Base-by-base conservation (phyloP, 2,797 vertebrate genomes). In the Rhinichthys osculus region DNA sequence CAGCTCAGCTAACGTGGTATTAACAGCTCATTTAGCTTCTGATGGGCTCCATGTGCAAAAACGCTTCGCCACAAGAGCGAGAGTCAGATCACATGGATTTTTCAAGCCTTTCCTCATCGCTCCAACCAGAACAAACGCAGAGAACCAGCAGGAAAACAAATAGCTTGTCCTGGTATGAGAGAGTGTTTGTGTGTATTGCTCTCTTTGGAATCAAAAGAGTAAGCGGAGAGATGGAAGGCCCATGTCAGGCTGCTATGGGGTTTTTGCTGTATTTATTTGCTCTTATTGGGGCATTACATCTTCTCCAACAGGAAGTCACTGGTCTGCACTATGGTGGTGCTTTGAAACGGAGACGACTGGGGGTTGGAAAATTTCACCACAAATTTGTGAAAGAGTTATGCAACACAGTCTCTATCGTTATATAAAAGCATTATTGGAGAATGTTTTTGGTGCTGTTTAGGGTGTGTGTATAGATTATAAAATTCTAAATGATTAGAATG, bases 31-130 rank as follows among this genome's bases (percentile, higher is more conserved):
- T 92, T 92, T 90, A 73, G 88, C 90, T 90, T 92, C 90, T 95
- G 94, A 95, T 94, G 92, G 92, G 91, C 93, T 94, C 95, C 95
- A 95, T 93, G 90, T 95, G 94, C 93, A 93, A 92, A 44, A 78
- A 73, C 81, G 86, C 77, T 79, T 62, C 21, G 64, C 87, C 90
- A 88, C 90, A 92, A 94, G 93, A 91, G 91, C 89, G 90, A 91
- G 94, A 93, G 93, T 94, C 92, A 93, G 94, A 95, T 94, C 93
- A 90, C 90, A 93, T 91, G 92, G 90, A 92, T 92, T 90, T 92
- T 93, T 94, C 92, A 92, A 50, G 92, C 92, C 89, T 94, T 91
- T 57, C 62, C 64, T 85, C 86, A 67, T 50, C 64, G 42, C 30
- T 35, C 72, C 47, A 86, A 84, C 78, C 80, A 79, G 80, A 82